Percentiles rank a stretch among this genome's conserved stretches.
Evolutionary conservation across 2,113 vertebrate genomes (phyloP).

Genomic region (Nicator chloris): DNA sequence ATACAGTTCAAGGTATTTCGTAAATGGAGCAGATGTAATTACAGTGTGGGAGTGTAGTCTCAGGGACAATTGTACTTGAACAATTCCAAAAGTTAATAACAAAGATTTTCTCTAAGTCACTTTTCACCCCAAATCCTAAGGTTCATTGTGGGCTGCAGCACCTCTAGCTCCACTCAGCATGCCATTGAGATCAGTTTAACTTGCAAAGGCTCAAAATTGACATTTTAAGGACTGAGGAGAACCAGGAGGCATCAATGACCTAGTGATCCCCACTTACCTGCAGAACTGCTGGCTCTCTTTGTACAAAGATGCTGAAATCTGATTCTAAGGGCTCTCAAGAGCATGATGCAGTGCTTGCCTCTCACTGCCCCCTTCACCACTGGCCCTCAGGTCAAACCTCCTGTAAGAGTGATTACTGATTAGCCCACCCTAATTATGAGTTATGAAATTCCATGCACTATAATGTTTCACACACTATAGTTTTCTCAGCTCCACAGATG

Average conservation of each 20-base stretch:
- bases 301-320: background rate
- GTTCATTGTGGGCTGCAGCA: background rate
- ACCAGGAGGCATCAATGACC: background rate
- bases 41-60: background rate
- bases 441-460: background rate
- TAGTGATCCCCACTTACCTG: background rate
- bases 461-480: rapidly evolving
- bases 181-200: background rate
- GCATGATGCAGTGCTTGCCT: rapidly evolving
- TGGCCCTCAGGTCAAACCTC: background rate
- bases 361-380: background rate
- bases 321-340: background rate
- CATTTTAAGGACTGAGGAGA: background rate
- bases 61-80: background rate
- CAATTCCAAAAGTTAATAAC: background rate
- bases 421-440: background rate
- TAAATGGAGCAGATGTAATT: slow-evolving; percentile 29
- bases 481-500: background rate
- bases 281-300: background rate
- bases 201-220: background rate
- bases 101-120: background rate
- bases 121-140: background rate
- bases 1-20: slow-evolving; percentile 3
- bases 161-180: background rate
- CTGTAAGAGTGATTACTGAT: background rate